Base-by-base conservation (phyloP, 1,140 invertebrate species). In the Cheumatopsyche charites region DNA sequence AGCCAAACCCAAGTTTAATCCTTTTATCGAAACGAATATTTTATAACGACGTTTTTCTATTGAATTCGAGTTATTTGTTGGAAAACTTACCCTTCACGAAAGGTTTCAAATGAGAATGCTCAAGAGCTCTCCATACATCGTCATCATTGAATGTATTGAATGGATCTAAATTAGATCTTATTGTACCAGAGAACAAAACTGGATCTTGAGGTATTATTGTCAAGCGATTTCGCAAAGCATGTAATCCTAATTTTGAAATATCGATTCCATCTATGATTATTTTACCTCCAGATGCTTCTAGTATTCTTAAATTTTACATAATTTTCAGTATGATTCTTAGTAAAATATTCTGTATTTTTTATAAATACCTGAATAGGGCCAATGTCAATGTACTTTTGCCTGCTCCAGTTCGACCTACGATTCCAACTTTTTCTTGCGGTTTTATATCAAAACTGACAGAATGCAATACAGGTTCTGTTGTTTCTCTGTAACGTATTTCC, bases 201-300 rank as follows among this genome's bases (percentile, higher is more conserved):
- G 79, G 87, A 86, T 73, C 74, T 85, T 94, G 93, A 61, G 93
- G 93, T 81, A 98, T 97, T 78, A 97, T 97, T 12, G 96, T 98
- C 21, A 98, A 85, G 74, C 92, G 87, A 1, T 91, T 89, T 65
- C 97, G 87, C 23, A 99, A 82, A 74, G 94, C 90, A 80, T 98
- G 94, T 4, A 99, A 87, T 26, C 96, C 96, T 73, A 99, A 85
- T 11, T 88, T 87, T 0, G 91, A 83, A 75, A 99, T 96, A 79
- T 98, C 90, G 12, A 95, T 80, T 45, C 90, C 92, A 83, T 99
- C 98, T 70, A 99, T 97, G n/a, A 89, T 78, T 72, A 99, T 98
- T 61, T 85, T 83, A 11, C 96, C 96, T 66, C 87, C 86, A 52
- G 91, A 89, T 12, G 92, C 86, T 80, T 98, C 95, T 75, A 98